phyloP scores from a whole-genome alignment of 2,113 vertebrate species.

The Rhinoderma darwinii region DNA sequence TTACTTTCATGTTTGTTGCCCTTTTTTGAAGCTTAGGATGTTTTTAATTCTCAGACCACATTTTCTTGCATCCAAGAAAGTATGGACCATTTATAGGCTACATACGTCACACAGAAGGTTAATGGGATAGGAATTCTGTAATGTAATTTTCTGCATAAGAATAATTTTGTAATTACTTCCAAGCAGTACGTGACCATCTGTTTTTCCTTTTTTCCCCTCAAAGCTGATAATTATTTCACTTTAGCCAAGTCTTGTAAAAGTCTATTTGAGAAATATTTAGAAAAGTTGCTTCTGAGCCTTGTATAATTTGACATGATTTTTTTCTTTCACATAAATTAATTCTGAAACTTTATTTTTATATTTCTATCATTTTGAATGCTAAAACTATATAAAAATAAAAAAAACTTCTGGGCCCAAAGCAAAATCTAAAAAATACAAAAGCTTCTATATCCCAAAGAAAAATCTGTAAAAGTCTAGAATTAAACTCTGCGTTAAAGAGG shows the following conservation, averaged over 20 bases:
- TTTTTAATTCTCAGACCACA: not conserved
- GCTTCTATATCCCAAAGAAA: too few relatives aligned
- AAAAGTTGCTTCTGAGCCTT: not conserved
- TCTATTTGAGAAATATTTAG: not conserved
- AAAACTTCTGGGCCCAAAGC: too few relatives aligned
- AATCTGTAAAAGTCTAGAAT: too few relatives aligned
- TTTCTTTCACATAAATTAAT: not conserved
- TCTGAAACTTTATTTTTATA: too few relatives aligned
- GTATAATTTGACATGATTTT: not conserved
- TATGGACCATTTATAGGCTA: not conserved
- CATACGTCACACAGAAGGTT: not conserved
- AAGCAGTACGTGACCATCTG: slow-evolving; percentile 1
- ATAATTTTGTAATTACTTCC: slow-evolving; percentile 5
- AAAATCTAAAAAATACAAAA: too few relatives aligned
- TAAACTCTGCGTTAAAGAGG: too few relatives aligned
- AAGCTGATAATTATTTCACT: slow-evolving; percentile 12
- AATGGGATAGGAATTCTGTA: not conserved
- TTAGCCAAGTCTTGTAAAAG: not conserved
- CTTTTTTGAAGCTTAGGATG: not conserved
- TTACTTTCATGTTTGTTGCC: not conserved
- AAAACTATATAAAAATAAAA: too few relatives aligned
- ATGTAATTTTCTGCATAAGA: not conserved
- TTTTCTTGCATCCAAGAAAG: not conserved
- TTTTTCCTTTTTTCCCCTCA: not conserved
- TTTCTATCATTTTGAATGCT: too few relatives aligned